Evolutionary conservation across 2,888 invertebrate genomes (phyloP).

Genomic region (Marronus borbonicus): DNA sequence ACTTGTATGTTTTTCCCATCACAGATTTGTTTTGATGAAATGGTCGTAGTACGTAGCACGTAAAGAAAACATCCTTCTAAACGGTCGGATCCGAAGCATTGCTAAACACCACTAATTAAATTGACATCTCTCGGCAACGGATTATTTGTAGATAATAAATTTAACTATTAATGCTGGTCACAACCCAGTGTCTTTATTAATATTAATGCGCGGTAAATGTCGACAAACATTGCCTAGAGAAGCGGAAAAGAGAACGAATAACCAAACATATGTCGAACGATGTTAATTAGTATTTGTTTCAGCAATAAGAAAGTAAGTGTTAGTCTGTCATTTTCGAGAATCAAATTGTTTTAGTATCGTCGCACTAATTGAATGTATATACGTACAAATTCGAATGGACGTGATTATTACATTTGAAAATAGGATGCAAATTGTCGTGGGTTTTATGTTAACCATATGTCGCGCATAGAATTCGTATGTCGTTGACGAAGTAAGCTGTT

Average conservation of each 20-base stretch:
- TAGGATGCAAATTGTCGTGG: constrained; percentile 44
- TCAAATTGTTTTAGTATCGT: constrained; percentile 49
- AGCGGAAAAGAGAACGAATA: neutral
- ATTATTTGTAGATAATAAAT: constrained; percentile 51
- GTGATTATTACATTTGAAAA: constrained; percentile 50
- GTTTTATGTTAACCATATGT: constrained; percentile 27
- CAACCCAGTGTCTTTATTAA: constrained; percentile 47
- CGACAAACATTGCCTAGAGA: constrained; percentile 53
- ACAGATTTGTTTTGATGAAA: constrained; percentile 30
- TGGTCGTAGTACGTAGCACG: constrained; percentile 24
- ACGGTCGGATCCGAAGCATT: constrained; percentile 31
- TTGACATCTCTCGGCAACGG: constrained; percentile 36
- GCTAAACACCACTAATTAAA: constrained; percentile 49
- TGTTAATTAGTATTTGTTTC: constrained; percentile 52
- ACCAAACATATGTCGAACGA: constrained; percentile 54
- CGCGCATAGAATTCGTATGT: constrained; percentile 3
- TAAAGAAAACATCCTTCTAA: constrained; percentile 28
- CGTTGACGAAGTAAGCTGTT: neutral
- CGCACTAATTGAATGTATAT: constrained; percentile 45
- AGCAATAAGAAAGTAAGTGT: constrained; percentile 54
- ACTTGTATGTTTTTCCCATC: constrained; percentile 3
- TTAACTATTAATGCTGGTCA: constrained; percentile 48
- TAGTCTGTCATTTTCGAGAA: constrained; percentile 50
- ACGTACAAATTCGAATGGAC: constrained; percentile 46
- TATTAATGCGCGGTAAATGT: constrained; percentile 54